Conservation (phyloP, 2,888 invertebrate species). For the Eupsilia transversa region DNA sequence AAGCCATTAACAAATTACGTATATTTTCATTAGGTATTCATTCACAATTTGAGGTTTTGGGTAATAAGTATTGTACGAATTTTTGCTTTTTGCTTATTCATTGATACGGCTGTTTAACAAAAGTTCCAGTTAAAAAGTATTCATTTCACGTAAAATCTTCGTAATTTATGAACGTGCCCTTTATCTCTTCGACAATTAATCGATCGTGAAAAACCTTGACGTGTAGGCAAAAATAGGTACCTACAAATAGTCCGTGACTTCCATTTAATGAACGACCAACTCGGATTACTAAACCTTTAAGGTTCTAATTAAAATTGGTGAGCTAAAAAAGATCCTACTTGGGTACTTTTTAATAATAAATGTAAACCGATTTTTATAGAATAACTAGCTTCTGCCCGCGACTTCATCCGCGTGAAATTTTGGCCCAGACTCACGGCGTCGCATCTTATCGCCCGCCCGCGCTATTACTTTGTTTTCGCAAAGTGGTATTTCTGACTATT, state of each 20-base stretch:
- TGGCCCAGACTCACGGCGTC: too few species aligned
- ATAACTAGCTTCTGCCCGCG: too few species aligned
- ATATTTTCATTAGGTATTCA: too few species aligned
- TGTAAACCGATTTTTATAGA: background rate
- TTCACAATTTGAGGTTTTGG: too few species aligned
- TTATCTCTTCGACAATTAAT: conserved; percentile 12
- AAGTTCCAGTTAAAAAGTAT: background rate
- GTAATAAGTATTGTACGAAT: too few species aligned
- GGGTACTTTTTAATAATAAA: background rate
- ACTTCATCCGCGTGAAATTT: too few species aligned
- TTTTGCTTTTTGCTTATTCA: too few species aligned
- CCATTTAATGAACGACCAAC: conserved; percentile 30
- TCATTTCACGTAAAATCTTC: background rate
- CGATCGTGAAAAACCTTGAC: conserved; percentile 28
- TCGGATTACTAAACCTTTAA: conserved; percentile 30
- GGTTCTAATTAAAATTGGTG: conserved; percentile 33
- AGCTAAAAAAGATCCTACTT: conserved; percentile 5
- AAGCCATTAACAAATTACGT: too few species aligned
- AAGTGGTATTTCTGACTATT: too few species aligned
- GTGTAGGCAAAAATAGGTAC: conserved; percentile 15
- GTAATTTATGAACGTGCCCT: background rate
- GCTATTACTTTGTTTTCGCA: too few species aligned
- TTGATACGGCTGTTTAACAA: too few species aligned
- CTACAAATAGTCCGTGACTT: conserved; percentile 20
- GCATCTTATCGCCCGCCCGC: too few species aligned